phyloP scores from a whole-genome alignment of 2,888 invertebrate genomes.

The Tuta absoluta region DNA sequence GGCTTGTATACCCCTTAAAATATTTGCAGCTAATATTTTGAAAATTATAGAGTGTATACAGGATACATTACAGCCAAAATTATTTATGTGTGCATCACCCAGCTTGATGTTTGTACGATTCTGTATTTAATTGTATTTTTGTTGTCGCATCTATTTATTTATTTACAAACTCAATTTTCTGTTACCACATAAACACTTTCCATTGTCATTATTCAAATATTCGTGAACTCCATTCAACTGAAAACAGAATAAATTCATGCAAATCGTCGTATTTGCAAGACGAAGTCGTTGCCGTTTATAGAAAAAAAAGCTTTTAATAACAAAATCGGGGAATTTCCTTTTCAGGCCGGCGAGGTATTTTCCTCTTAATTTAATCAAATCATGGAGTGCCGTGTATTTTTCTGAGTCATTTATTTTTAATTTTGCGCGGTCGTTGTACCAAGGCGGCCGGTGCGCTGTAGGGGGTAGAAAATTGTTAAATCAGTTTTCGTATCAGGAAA shows the following conservation, averaged over 20 bases:
- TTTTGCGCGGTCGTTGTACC: slow-evolving; percentile 47
- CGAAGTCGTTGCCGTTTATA: slow-evolving; percentile 51
- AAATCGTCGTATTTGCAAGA: slow-evolving; percentile 70
- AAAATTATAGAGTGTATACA: too few species aligned
- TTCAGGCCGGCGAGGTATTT: slow-evolving; percentile 59
- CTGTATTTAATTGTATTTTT: too few species aligned
- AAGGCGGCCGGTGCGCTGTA: slow-evolving; percentile 19
- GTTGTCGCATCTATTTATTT: neutral
- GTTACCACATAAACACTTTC: slow-evolving; percentile 16
- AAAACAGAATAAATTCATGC: slow-evolving; percentile 62
- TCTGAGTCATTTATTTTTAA: slow-evolving; percentile 76
- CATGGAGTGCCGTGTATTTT: slow-evolving; percentile 65
- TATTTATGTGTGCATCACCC: too few species aligned
- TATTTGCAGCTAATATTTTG: too few species aligned
- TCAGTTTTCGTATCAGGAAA: slow-evolving; percentile 4
- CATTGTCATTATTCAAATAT: slow-evolving; percentile 55
- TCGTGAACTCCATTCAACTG: slow-evolving; percentile 48
- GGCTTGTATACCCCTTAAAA: too few species aligned
- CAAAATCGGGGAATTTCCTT: slow-evolving; percentile 47
- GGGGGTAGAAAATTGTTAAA: slow-evolving; percentile 5
- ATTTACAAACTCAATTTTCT: neutral
- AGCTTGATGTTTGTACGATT: too few species aligned
- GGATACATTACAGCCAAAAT: too few species aligned
- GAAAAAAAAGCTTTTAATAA: slow-evolving; percentile 68
- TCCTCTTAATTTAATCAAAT: slow-evolving; percentile 76